These are phyloP conservation scores for Diachasmimorpha longicaudata DNA, from an alignment of 1,140 invertebrate species.

Conservation along the genomic window DNA sequence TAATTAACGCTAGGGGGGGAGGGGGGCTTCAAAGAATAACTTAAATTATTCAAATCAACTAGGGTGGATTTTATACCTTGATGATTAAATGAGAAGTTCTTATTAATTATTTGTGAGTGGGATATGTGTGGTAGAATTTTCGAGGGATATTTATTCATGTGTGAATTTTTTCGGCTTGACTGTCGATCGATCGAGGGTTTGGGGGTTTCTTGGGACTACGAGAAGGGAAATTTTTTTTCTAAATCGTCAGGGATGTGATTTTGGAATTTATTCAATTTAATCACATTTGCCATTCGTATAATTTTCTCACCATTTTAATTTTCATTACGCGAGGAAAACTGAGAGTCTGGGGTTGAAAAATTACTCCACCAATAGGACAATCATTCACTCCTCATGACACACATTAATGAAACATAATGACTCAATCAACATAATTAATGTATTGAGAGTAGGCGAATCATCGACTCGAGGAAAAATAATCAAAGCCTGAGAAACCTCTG, in stretches of 20 bases:
- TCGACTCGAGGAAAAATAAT: neutral
- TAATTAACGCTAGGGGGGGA: neutral
- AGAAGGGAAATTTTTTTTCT: too few relatives aligned
- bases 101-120: neutral
- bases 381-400: neutral
- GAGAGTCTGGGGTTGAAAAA: too few relatives aligned
- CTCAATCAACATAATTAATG: neutral
- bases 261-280: too few relatives aligned
- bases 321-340: too few relatives aligned
- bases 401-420: neutral
- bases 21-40: neutral
- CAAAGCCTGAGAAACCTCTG: neutral
- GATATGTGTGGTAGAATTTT: neutral
- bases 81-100: neutral
- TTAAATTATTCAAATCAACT: neutral
- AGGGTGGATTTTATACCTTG: constrained; percentile 7
- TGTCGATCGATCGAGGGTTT: constrained; percentile 12
- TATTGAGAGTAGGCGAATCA: neutral
- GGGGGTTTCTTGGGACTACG: neutral
- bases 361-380: neutral
- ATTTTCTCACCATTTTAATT: too few relatives aligned
- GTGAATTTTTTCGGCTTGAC: neutral
- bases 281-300: too few relatives aligned
- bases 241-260: too few relatives aligned
- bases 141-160: neutral